These are phyloP conservation scores for Tortricodes alternella DNA, from an alignment of 2,888 invertebrate genomes.

Conservation along the genomic window DNA sequence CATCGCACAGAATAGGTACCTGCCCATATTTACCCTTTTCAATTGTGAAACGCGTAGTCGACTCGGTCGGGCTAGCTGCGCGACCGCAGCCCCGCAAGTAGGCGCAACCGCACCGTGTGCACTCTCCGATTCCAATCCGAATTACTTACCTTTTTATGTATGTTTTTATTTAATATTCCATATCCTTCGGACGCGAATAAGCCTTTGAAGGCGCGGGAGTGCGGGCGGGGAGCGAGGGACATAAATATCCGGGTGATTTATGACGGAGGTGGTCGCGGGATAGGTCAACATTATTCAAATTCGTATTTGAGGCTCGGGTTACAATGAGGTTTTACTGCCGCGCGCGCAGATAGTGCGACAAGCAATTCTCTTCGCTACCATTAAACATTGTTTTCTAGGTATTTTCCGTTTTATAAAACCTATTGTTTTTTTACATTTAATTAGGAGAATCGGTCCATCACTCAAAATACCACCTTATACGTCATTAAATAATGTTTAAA, in stretches of 20 bases:
- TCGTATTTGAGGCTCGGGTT: constrained; percentile 81
- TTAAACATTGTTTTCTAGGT: no score
- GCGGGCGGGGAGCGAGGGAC: constrained; percentile 68
- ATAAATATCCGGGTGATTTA: constrained; percentile 83
- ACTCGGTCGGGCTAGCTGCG: constrained; percentile 5
- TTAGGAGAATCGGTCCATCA: background rate
- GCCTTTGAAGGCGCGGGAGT: constrained; percentile 53
- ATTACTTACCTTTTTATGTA: constrained; percentile 79
- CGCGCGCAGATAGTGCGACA: constrained; percentile 70
- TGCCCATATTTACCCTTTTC: constrained; percentile 44
- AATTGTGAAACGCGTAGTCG: constrained; percentile 39
- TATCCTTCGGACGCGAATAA: constrained; percentile 72
- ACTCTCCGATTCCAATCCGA: constrained; percentile 72
- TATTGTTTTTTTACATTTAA: constrained; percentile 35
- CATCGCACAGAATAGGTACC: background rate
- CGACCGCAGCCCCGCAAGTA: constrained; percentile 64
- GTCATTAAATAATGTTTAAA: constrained; percentile 9
- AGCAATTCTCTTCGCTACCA: no score
- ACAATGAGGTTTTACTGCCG: constrained; percentile 81
- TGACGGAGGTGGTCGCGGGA: constrained; percentile 80
- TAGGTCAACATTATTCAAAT: constrained; percentile 84
- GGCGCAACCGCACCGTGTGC: constrained; percentile 60
- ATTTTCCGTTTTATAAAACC: constrained; percentile 61
- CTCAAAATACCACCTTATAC: constrained; percentile 5
- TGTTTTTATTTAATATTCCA: constrained; percentile 81